These are phyloP conservation scores for Halocaridina rubra DNA, from an alignment of 2,888 invertebrate species.

Conservation along the genomic window DNA sequence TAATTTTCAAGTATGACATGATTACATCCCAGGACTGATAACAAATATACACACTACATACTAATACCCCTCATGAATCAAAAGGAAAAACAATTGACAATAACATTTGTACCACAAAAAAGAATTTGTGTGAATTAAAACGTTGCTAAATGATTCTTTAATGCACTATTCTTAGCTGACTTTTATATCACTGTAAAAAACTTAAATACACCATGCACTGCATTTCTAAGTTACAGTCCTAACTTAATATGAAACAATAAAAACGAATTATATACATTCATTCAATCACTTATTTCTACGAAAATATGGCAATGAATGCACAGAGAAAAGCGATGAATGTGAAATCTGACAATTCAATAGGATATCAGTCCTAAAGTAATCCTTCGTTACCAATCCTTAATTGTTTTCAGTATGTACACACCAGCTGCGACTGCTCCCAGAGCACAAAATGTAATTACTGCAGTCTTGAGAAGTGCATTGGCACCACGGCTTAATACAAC, in stretches of 20 bases:
- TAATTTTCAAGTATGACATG: too few species aligned
- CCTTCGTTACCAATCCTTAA: conserved; percentile 38
- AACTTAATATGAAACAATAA: neutral
- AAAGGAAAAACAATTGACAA: too few species aligned
- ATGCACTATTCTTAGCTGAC: too few species aligned
- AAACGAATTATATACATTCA: too few species aligned
- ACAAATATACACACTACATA: too few species aligned
- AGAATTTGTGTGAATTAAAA: too few species aligned
- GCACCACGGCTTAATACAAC: conserved; percentile 35
- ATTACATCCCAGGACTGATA: too few species aligned
- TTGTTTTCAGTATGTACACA: conserved; percentile 41
- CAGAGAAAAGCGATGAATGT: neutral
- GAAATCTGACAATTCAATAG: neutral
- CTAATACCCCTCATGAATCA: too few species aligned
- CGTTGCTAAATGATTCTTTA: too few species aligned
- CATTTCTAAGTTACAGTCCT: neutral
- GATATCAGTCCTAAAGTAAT: neutral
- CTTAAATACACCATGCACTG: neutral
- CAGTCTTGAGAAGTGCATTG: conserved; percentile 24
- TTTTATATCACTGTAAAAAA: too few species aligned
- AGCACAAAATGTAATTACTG: conserved; percentile 30
- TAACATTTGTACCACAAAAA: too few species aligned
- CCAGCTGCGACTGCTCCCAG: conserved; percentile 37
- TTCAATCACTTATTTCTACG: too few species aligned
- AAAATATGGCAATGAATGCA: neutral